A percentile compares a stretch with the other conserved stretches of the same genome.
These are phyloP conservation scores for Apaloderma vittatum DNA, from an alignment of 2,113 vertebrate genomes.

Conservation along the genomic window DNA sequence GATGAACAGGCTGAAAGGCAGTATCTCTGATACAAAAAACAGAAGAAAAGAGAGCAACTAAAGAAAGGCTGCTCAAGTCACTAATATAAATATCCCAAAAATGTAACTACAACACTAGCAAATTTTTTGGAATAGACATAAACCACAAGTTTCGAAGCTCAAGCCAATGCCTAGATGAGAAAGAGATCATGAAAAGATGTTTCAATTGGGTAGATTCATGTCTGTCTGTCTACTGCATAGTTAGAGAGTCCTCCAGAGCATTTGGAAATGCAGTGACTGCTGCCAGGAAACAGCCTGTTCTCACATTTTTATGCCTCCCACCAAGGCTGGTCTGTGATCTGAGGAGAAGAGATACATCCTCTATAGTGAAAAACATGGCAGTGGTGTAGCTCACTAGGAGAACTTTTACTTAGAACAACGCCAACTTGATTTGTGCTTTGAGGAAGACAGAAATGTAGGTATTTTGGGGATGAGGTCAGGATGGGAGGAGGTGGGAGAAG, in stretches of 20 bases:
- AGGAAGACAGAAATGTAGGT: neutral
- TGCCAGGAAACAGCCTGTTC: neutral
- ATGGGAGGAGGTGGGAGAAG: neutral
- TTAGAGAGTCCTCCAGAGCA: neutral
- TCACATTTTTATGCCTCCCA: neutral
- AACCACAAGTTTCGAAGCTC: neutral
- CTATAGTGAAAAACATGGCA: neutral
- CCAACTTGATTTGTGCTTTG: neutral
- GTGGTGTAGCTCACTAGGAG: neutral
- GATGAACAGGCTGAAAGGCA: neutral
- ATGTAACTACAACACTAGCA: neutral
- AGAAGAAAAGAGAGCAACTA: neutral
- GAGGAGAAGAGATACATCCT: neutral
- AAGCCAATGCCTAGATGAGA: neutral
- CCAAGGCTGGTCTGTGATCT: neutral
- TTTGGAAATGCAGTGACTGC: neutral
- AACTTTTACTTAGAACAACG: fast-evolving
- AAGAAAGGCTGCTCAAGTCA: neutral
- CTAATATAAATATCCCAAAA: neutral
- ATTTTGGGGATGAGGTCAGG: neutral
- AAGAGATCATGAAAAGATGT: neutral
- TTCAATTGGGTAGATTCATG: neutral
- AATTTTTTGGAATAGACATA: neutral
- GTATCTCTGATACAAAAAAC: neutral
- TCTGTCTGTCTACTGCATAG: neutral